Base-by-base conservation (phyloP, 2,113 vertebrate genomes). In the Paramormyrops kingsleyae region DNA sequence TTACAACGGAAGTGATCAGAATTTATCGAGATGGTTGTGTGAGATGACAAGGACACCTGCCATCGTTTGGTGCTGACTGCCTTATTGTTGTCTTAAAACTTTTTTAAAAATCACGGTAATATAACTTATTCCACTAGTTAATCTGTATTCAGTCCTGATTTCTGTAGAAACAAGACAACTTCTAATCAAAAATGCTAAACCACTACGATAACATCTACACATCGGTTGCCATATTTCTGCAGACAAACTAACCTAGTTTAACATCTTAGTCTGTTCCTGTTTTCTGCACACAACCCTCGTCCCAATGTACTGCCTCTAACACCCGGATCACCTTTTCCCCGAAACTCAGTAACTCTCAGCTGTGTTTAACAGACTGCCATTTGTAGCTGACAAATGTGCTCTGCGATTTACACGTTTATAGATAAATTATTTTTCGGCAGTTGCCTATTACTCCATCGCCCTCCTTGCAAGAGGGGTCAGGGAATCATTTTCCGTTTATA, bases 321-420 rank as follows among this genome's bases (percentile, higher is more conserved):
- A 84, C 19, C 39, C 35, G 10, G 21, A 84, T 39, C 74, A 19
- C 74, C 74, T 80, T 39, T 80, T 80, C 35, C 13, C 35, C 15
- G 74, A 80, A 80, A 35, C 74, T 80, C 74, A n/a, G 74, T 80
- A 80, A 35, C 74, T 42, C 74, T 80, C 74, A 21, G 74, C 17
- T 80, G 74, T 80, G 35, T 80, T 80, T 80, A 80, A 80, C 74
- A 80, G 35, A 39, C 74, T 42, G 35, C 74, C 74, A 80, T 80
- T 80, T 80, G 74, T 42, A 42, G 74, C 74, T 80, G 74, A 80
- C 74, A 80, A 80, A 80, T 80, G 74, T 80, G 74, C 74, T 80
- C 35, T 42, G 74, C 74, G 74, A 80, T 80, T 80, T 80, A 35
- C 35, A 80, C 74, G 74, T 80, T 80, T 80, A 80, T 42, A 35